Evolutionary conservation across 2,797 vertebrate species (phyloP).

Genomic region (Muscicapa comitata): DNA sequence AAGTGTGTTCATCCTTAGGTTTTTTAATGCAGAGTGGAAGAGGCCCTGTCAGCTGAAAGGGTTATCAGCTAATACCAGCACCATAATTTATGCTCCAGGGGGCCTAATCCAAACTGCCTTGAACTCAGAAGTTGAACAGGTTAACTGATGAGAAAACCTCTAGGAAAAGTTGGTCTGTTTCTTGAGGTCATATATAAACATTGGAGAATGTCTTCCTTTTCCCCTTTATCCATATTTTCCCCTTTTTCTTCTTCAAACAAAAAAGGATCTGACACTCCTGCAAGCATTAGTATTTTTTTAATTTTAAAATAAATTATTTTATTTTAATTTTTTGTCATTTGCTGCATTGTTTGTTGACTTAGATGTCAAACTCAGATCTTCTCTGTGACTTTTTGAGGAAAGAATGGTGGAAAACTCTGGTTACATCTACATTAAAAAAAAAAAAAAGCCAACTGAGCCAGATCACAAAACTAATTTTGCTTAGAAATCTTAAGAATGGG

Average conservation of each 20-base stretch:
- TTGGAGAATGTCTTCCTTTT: background rate
- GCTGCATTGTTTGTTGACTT: background rate
- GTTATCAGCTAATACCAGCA: background rate
- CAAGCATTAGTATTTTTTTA: background rate
- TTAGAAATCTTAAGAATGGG: background rate
- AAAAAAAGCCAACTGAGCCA: background rate
- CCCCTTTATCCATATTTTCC: background rate
- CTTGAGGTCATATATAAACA: background rate
- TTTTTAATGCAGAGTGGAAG: background rate
- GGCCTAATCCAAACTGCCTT: background rate
- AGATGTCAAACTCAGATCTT: background rate
- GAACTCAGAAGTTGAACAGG: background rate
- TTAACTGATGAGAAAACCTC: background rate
- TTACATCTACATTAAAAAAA: background rate
- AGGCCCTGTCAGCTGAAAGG: background rate
- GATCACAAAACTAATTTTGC: background rate
- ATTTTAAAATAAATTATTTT: no score
- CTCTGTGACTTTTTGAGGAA: background rate
- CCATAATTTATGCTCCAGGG: background rate
- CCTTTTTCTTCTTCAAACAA: background rate
- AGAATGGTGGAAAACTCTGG: background rate
- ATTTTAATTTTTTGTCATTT: fast-evolving
- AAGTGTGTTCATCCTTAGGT: background rate
- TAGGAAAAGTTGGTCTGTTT: background rate
- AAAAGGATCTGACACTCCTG: background rate